Base-by-base conservation (phyloP, 2,797 vertebrate genomes). In the Brachyrhaphis roseni region DNA sequence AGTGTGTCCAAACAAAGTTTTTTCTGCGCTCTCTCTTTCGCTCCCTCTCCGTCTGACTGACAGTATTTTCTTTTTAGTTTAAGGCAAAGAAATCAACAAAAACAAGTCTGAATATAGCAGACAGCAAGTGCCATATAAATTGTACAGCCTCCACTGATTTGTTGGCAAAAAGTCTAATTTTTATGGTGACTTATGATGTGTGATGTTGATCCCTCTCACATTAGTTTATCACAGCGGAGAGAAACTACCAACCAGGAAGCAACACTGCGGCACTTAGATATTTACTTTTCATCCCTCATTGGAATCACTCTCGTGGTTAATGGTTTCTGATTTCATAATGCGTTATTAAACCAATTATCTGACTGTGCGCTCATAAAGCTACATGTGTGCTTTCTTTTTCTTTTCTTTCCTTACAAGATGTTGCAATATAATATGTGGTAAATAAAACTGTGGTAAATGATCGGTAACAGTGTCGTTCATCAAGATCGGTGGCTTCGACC, bases 361-460 rank as follows among this genome's bases (percentile, higher is more conserved):
- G 84, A 92, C 75, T 81, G 88, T 91, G 85, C 87, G 83, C 85
- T 88, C 84, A 82, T 88, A 89, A 86, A 92, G 79, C 80, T 87
- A 87, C 86, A 81, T 78, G 88, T 89, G 90, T 88, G 87, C 86
- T 91, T 89, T 91, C 47, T 47, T 13, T n/a, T 15, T 87, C 6
- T 55, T 11, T n/a, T 10, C n/a, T 12, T 59, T 15, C 28, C 13
- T 31, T 88, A 87, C 80, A 53, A 86, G 75, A 86, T 89, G 91
- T 89, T 84, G 80, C 77, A 90, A 80, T 83, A 82, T 91, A 89
- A 82, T 88, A 88, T 90, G 88, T 91, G 84, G 84, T 87, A 83
- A 93, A 94, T 93, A 94, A 71, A 94, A 91, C 81, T 86, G 90
- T 93, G 91, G 79, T 92, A 91, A 91, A 92, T 81, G 75, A 90